Conservation (phyloP, 2,113 vertebrate species). For the Lethenteron camtschaticum region DNA sequence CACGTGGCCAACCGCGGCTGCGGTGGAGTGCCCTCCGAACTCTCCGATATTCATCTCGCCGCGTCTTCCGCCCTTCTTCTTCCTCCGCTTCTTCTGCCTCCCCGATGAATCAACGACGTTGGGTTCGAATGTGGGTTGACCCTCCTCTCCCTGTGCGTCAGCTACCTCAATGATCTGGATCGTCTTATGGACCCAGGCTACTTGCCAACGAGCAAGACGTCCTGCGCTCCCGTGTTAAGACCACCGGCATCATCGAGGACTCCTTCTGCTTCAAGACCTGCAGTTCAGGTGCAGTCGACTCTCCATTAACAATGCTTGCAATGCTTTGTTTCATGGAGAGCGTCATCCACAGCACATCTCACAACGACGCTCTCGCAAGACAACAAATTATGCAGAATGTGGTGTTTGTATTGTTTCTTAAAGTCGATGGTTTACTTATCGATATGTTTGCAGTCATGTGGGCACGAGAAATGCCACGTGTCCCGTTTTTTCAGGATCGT, state of each 20-base stretch:
- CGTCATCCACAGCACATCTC: too few species aligned
- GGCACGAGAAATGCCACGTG: too few species aligned
- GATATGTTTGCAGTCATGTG: too few species aligned
- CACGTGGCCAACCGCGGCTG: background rate
- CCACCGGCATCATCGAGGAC: slow-evolving; percentile 86
- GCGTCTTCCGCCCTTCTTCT: background rate
- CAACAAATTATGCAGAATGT: too few species aligned
- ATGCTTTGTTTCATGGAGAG: too few species aligned
- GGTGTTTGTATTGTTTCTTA: too few species aligned
- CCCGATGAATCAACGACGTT: background rate
- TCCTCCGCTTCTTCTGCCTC: background rate
- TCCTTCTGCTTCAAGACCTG: slow-evolving; percentile 74
- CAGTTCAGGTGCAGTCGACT: slow-evolving; percentile 46
- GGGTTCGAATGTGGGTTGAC: too few species aligned
- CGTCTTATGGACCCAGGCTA: slow-evolving; percentile 62
- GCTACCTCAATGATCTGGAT: slow-evolving; percentile 71
- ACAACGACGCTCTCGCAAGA: too few species aligned
- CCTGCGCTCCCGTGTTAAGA: slow-evolving; percentile 83
- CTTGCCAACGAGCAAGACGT: slow-evolving; percentile 73
- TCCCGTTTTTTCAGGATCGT: too few species aligned
- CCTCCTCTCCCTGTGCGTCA: slow-evolving; percentile 12
- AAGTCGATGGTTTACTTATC: too few species aligned
- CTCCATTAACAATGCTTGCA: too few species aligned
- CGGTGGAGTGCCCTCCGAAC: too few species aligned
- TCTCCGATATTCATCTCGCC: background rate